Conservation (phyloP, 1,140 invertebrate genomes). For the Zaprionus ghesquierei region DNA sequence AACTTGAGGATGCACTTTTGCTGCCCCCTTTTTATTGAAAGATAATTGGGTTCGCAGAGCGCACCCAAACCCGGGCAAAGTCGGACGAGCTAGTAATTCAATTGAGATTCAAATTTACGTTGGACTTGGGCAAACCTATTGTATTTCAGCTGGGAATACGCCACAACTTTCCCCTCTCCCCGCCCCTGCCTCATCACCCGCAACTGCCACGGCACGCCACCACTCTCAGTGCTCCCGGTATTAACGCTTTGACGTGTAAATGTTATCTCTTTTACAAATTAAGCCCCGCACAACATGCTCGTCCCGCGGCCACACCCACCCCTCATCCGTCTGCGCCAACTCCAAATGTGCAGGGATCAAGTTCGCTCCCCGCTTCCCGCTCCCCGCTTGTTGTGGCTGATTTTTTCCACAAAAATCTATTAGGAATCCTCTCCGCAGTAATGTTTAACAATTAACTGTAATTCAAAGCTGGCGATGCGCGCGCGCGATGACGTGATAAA, state of each 20-base stretch:
- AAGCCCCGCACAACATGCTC: slow-evolving; percentile 37
- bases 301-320: neutral
- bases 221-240: neutral
- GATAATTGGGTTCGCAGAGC: slow-evolving; percentile 76
- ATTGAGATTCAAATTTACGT: slow-evolving; percentile 81
- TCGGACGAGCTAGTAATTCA: slow-evolving; percentile 60
- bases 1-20: slow-evolving; percentile 80
- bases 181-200: slow-evolving; percentile 18
- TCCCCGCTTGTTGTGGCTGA: slow-evolving; percentile 53
- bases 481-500: neutral
- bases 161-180: slow-evolving; percentile 27
- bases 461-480: slow-evolving; percentile 50
- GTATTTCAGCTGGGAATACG: slow-evolving; percentile 57
- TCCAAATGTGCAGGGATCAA: neutral
- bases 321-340: neutral
- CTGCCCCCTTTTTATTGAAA: slow-evolving; percentile 73
- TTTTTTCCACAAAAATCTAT: slow-evolving; percentile 41
- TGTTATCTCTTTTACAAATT: slow-evolving; percentile 80
- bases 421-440: slow-evolving; percentile 30
- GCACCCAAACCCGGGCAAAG: slow-evolving; percentile 10
- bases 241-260: slow-evolving; percentile 71
- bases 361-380: slow-evolving; percentile 28
- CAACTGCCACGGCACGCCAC: slow-evolving; percentile 23
- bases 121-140: slow-evolving; percentile 49
- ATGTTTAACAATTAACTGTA: slow-evolving; percentile 77